These are phyloP conservation scores for Poecilia gillii DNA, from an alignment of 2,797 vertebrate genomes.

Conservation along the genomic window DNA sequence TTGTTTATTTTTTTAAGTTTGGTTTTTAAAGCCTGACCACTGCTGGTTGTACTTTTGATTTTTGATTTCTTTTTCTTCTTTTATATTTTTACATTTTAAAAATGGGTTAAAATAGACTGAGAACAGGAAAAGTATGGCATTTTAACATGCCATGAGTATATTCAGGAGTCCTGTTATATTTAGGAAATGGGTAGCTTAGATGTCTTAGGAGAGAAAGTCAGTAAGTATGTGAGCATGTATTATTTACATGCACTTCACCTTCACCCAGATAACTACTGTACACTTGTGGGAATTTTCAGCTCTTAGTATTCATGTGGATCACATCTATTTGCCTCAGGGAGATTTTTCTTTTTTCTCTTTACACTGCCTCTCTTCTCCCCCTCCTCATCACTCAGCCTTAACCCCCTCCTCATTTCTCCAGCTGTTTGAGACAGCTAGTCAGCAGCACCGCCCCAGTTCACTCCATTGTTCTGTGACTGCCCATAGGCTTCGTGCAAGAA, in stretches of 20 bases:
- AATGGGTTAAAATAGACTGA: background rate
- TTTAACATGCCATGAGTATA: background rate
- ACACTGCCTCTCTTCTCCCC: constrained; percentile 9
- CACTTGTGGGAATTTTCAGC: background rate
- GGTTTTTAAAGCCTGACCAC: background rate
- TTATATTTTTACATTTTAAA: background rate
- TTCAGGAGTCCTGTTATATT: constrained; percentile 14
- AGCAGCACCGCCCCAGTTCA: constrained; percentile 66
- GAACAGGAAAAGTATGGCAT: background rate
- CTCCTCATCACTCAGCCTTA: constrained; percentile 35
- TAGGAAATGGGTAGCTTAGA: constrained; percentile 9
- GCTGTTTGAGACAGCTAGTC: constrained; percentile 66
- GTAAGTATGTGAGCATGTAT: constrained; percentile 40
- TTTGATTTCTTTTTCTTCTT: background rate
- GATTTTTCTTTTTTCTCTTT: background rate
- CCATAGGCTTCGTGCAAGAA: constrained; percentile 36
- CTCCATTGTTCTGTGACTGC: constrained; percentile 66
- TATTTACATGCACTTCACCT: constrained; percentile 43
- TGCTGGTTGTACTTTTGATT: background rate
- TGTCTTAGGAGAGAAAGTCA: constrained; percentile 35
- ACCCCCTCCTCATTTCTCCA: constrained; percentile 55
- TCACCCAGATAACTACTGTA: constrained; percentile 10
- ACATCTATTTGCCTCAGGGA: background rate
- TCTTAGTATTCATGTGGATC: background rate
- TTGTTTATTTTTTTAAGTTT: background rate